Evolutionary conservation across 2,113 vertebrate species (phyloP).

Genomic region (Columbina picui): DNA sequence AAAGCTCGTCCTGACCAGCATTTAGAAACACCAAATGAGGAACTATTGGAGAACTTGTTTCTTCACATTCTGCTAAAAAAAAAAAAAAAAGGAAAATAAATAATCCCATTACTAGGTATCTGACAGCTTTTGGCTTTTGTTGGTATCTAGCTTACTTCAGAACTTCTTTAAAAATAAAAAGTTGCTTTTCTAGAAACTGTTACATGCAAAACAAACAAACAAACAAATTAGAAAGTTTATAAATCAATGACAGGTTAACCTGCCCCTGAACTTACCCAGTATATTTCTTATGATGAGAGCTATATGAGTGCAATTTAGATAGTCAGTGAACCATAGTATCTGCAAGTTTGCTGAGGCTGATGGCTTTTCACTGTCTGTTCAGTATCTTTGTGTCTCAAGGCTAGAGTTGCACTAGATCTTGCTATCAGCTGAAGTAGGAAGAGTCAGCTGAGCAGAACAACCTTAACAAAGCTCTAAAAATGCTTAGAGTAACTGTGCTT

Average conservation of each 20-base stretch:
- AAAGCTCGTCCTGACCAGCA: not conserved
- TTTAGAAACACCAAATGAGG: not conserved
- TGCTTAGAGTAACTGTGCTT: not conserved
- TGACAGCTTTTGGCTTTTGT: not conserved
- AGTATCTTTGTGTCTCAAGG: not conserved
- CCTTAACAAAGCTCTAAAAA: not conserved
- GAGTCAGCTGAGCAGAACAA: not conserved
- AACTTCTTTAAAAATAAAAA: not conserved
- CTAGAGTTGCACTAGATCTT: not conserved
- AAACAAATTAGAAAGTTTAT: not conserved
- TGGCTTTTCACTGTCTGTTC: not conserved
- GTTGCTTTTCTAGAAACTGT: not conserved
- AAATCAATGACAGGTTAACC: not conserved
- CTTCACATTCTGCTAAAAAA: not conserved
- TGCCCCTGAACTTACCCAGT: not conserved
- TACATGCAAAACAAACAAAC: not conserved
- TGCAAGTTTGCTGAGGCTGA: not conserved
- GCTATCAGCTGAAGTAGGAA: not conserved
- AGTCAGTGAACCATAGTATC: not conserved
- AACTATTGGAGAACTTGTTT: not conserved
- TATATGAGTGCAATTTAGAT: conserved; percentile 5
- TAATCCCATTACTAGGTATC: not conserved
- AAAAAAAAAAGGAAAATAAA: not conserved
- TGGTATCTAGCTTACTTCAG: not conserved
- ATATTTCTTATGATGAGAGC: not conserved